phyloP scores from a whole-genome alignment of 2,797 vertebrate species.

The Sphaeramia orbicularis region DNA sequence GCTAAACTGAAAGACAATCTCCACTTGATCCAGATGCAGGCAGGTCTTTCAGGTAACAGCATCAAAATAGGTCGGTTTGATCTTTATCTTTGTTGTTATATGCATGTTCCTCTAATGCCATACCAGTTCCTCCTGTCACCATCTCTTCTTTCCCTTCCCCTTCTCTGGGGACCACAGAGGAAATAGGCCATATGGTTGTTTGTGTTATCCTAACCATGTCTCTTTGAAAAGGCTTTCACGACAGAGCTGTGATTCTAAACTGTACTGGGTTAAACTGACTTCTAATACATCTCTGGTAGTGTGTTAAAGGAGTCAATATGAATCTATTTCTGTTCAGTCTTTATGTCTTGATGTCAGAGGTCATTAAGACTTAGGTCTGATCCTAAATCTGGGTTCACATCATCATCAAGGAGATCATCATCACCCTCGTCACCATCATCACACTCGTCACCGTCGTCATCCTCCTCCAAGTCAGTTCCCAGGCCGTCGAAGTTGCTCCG shows the following conservation, averaged over 20 bases:
- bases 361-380: conserved; percentile 85
- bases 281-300: background rate
- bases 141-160: conserved; percentile 24
- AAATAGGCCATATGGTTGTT: conserved; percentile 29
- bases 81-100: conserved; percentile 8
- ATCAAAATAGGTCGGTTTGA: background rate
- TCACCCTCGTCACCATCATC: conserved; percentile 56
- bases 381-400: conserved; percentile 72
- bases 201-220: conserved; percentile 5
- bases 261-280: background rate
- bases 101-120: conserved; percentile 19
- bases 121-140: background rate
- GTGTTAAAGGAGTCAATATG: background rate
- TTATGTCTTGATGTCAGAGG: conserved; percentile 68
- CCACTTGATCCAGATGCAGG: background rate
- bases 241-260: background rate
- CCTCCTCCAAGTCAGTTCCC: conserved; percentile 72
- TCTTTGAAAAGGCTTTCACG: conserved; percentile 4
- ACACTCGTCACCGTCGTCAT: conserved; percentile 36
- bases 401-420: conserved; percentile 53
- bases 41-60: conserved; percentile 5
- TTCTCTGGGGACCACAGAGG: conserved; percentile 23
- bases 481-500: conserved; percentile 68
- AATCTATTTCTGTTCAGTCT: conserved; percentile 1
- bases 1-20: conserved; percentile 2